phyloP scores from a whole-genome alignment of 2,797 vertebrate genomes.

The Enteromius anoplus region DNA sequence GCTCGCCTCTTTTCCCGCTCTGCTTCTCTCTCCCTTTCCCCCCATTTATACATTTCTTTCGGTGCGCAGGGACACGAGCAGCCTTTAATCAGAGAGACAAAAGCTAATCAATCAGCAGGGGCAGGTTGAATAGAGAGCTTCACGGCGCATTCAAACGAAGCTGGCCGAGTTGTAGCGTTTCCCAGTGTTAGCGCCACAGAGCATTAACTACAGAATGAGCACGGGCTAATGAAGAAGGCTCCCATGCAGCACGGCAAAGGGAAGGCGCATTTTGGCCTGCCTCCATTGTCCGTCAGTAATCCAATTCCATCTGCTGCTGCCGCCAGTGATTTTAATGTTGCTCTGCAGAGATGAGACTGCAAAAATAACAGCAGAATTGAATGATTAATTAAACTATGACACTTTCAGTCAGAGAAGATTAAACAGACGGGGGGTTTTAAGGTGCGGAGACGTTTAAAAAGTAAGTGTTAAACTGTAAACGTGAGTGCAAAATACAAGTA shows the following conservation, averaged over 20 bases:
- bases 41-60: slow-evolving; percentile 50
- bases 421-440: background rate
- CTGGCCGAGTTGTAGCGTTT: slow-evolving; percentile 13
- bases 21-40: slow-evolving; percentile 20
- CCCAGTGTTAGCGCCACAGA: slow-evolving; percentile 14
- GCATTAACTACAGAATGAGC: slow-evolving; percentile 44
- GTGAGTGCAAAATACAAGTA: background rate
- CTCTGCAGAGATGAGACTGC: slow-evolving; percentile 43
- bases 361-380: slow-evolving; percentile 38
- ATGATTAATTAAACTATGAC: slow-evolving; percentile 31
- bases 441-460: background rate
- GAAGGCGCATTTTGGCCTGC: slow-evolving; percentile 41
- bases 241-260: background rate
- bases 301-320: slow-evolving; percentile 43
- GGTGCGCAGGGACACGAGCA: slow-evolving; percentile 39
- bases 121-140: slow-evolving; percentile 55
- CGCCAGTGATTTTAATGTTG: slow-evolving; percentile 43
- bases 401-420: background rate
- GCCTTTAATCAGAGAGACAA: slow-evolving; percentile 64
- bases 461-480: background rate
- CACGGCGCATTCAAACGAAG: slow-evolving; percentile 49
- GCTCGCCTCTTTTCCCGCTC: slow-evolving; percentile 21
- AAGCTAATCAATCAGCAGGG: slow-evolving; percentile 63
- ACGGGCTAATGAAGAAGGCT: slow-evolving; percentile 40
- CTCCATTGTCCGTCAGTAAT: slow-evolving; percentile 56